phyloP scores from a whole-genome alignment of 2,888 invertebrate genomes.

The Linnaemya vulpina region DNA sequence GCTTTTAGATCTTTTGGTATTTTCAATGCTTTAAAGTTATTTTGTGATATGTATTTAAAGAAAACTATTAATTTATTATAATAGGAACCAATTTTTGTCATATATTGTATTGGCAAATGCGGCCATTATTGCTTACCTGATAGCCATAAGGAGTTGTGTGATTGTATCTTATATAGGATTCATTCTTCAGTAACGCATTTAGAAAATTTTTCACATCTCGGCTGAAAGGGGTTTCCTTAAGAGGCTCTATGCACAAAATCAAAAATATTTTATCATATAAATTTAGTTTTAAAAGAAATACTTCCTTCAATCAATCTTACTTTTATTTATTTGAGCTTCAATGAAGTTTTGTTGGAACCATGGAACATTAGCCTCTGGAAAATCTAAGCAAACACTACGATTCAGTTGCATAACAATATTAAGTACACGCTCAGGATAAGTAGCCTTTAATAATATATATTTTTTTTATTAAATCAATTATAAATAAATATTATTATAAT shows the following conservation, averaged over 20 bases:
- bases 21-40: too few relatives aligned
- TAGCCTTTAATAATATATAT: conserved; percentile 82
- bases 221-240: conserved; percentile 74
- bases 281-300: background rate
- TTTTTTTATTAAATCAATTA: background rate
- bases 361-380: conserved; percentile 86
- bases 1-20: too few relatives aligned
- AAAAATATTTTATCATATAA: background rate
- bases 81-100: too few relatives aligned
- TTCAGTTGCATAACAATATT: conserved; percentile 86
- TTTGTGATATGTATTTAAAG: too few relatives aligned
- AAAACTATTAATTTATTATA: too few relatives aligned
- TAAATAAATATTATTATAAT: background rate
- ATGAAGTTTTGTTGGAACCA: conserved; percentile 88
- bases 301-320: conserved; percentile 76
- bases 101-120: too few relatives aligned
- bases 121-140: conserved; percentile 74
- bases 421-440: conserved; percentile 84
- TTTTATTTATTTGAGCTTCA: conserved; percentile 83
- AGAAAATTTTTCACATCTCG: conserved; percentile 77
- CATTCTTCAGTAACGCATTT: conserved; percentile 76
- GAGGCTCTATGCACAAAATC: conserved; percentile 70
- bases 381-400: conserved; percentile 86
- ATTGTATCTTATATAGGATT: conserved; percentile 79
- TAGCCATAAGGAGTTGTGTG: conserved; percentile 83